phyloP scores from a whole-genome alignment of 2,888 invertebrate genomes.

The Xylota sylvarum region DNA sequence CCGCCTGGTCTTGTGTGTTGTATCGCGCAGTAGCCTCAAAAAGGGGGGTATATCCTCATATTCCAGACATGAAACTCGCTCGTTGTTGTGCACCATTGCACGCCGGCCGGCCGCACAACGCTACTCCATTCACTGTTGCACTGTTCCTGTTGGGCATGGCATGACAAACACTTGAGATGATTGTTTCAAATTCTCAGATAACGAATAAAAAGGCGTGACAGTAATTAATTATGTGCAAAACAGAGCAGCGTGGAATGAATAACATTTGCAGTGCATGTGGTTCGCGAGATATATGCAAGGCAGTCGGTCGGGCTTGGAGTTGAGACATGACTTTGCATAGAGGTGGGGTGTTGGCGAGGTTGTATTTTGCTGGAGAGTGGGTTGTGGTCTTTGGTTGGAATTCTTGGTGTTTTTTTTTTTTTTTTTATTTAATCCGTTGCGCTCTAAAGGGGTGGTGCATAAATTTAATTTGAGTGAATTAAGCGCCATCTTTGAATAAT shows the following conservation, averaged over 20 bases:
- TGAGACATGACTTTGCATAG: slow-evolving; percentile 25
- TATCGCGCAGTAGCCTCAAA: slow-evolving; percentile 43
- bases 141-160: slow-evolving; percentile 58
- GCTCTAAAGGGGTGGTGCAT: slow-evolving; percentile 74
- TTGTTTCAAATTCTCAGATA: slow-evolving; percentile 83
- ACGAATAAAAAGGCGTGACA: slow-evolving; percentile 84
- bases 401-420: slow-evolving; percentile 16
- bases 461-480: slow-evolving; percentile 68
- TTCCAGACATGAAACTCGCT: slow-evolving; percentile 36
- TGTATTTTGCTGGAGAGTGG: slow-evolving; percentile 43
- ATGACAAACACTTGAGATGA: slow-evolving; percentile 81
- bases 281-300: slow-evolving; percentile 31
- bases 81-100: slow-evolving; percentile 40
- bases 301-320: slow-evolving; percentile 28
- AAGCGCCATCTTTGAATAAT: slow-evolving; percentile 77
- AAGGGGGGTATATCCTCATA: slow-evolving; percentile 18
- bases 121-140: slow-evolving; percentile 41
- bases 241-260: slow-evolving; percentile 74
- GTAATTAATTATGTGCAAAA: slow-evolving; percentile 84
- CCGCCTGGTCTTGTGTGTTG: slow-evolving; percentile 1
- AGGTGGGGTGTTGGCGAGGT: slow-evolving; percentile 22
- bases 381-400: slow-evolving; percentile 63
- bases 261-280: slow-evolving; percentile 75
- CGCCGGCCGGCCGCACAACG: neutral
- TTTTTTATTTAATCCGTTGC: slow-evolving; percentile 24